Evolutionary conservation across 2,113 vertebrate species (phyloP).

Genomic region (Gnathonemus echidnorhynchus): DNA sequence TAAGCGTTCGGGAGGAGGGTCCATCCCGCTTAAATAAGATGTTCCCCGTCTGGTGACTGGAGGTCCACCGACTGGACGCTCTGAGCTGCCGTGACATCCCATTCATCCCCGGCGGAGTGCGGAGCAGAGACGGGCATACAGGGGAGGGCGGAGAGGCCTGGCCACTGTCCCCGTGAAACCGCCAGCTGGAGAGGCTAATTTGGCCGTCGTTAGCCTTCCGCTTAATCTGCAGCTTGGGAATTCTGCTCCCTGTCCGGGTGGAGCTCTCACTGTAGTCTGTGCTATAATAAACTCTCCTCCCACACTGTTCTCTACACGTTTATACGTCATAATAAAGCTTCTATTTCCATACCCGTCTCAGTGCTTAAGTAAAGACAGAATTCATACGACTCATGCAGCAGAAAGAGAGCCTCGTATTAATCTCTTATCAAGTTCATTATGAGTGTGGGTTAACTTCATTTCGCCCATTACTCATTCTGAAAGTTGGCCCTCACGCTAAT

Average conservation of each 20-base stretch:
- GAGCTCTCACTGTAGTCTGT: not conserved
- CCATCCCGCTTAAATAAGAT: not conserved
- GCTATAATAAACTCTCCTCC: constrained; percentile 14
- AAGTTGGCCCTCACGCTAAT: constrained; percentile 17
- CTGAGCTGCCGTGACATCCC: not conserved
- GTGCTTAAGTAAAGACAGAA: constrained; percentile 5
- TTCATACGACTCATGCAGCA: constrained; percentile 21
- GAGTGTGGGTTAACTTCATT: constrained; percentile 23
- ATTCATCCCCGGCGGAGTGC: not conserved
- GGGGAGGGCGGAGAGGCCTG: not conserved
- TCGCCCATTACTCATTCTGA: constrained; percentile 9
- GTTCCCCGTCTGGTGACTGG: not conserved
- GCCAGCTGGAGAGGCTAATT: not conserved
- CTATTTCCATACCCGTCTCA: constrained; percentile 3
- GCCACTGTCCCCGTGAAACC: not conserved
- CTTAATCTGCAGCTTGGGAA: constrained; percentile 6
- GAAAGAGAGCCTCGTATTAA: not conserved
- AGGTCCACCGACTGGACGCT: not conserved
- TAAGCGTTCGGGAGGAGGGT: not conserved
- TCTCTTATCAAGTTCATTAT: constrained; percentile 14
- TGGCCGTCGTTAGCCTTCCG: not conserved
- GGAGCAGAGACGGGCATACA: not conserved
- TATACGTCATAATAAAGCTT: not conserved
- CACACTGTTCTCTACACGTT: not conserved
- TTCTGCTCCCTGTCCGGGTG: not conserved